A percentile compares a stretch with the other conserved stretches of the same genome.
Evolutionary conservation across 2,113 vertebrate genomes (phyloP).

Genomic region (Leptodactylus fuscus): DNA sequence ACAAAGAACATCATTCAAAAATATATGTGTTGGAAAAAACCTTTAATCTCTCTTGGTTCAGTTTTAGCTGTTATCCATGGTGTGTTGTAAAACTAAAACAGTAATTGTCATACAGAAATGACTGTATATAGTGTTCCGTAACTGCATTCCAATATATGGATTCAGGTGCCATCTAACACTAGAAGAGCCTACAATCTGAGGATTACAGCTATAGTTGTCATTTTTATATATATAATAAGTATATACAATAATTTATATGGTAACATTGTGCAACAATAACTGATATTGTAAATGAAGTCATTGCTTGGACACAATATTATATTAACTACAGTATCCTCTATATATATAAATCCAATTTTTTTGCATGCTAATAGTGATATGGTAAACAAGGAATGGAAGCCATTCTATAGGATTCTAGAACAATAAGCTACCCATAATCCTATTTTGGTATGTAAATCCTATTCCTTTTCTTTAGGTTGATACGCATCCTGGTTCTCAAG

Average conservation of each 20-base stretch:
- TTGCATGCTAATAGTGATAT: neutral
- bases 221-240: neutral
- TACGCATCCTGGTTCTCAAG: neutral
- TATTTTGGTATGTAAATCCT: slow-evolving; percentile 38
- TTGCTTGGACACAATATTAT: neutral
- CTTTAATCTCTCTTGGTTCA: neutral
- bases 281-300: neutral
- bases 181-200: too few species aligned
- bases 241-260: too few species aligned
- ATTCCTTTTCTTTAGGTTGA: slow-evolving; percentile 5
- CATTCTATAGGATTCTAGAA: slow-evolving; percentile 12
- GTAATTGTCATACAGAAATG: too few species aligned
- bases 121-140: too few species aligned
- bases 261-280: too few species aligned
- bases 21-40: neutral
- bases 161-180: too few species aligned
- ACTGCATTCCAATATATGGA: too few species aligned
- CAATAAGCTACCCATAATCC: slow-evolving; percentile 1
- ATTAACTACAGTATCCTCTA: too few species aligned
- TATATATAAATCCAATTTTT: neutral
- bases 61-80: neutral
- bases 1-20: neutral
- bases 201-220: neutral
- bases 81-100: neutral
- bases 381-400: neutral